Conservation (phyloP, 2,797 vertebrate genomes). For the Galago senegalensis region DNA sequence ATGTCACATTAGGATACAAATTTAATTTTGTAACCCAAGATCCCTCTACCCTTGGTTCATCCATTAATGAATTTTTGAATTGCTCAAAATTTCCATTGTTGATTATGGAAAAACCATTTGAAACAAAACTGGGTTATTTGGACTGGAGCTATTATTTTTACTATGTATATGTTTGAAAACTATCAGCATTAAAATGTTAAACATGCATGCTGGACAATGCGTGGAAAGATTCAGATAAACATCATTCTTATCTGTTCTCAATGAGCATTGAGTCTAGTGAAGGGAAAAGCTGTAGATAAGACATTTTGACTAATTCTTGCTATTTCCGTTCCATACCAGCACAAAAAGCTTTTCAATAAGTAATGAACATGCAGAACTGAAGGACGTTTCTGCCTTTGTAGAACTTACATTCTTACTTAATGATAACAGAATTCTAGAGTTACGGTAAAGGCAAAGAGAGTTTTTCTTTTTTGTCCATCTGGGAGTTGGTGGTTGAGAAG, state of each 20-base stretch:
- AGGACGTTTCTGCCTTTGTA: neutral
- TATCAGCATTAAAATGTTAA: constrained; percentile 23
- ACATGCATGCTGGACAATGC: neutral
- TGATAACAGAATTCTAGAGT: neutral
- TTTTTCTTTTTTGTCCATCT: neutral
- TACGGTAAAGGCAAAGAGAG: neutral
- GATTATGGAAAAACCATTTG: neutral
- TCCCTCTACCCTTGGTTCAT: neutral
- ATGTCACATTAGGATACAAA: constrained; percentile 47
- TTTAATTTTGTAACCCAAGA: constrained; percentile 38
- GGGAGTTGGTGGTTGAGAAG: neutral
- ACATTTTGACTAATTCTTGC: neutral
- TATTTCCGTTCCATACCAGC: neutral
- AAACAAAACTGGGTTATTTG: constrained; percentile 21
- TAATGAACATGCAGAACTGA: constrained; percentile 8
- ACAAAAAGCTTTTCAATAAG: neutral
- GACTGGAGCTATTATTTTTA: neutral
- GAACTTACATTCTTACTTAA: neutral
- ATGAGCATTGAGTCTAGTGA: neutral
- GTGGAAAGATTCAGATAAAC: neutral
- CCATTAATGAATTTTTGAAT: constrained; percentile 21
- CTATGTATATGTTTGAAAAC: constrained; percentile 13
- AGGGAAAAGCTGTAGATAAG: neutral
- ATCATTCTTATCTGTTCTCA: neutral
- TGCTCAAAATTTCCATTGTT: neutral